Percentiles rank a stretch among this genome's conserved stretches.
These are phyloP conservation scores for Ciconia stormi DNA, from an alignment of 2,113 vertebrate genomes.

Conservation along the genomic window DNA sequence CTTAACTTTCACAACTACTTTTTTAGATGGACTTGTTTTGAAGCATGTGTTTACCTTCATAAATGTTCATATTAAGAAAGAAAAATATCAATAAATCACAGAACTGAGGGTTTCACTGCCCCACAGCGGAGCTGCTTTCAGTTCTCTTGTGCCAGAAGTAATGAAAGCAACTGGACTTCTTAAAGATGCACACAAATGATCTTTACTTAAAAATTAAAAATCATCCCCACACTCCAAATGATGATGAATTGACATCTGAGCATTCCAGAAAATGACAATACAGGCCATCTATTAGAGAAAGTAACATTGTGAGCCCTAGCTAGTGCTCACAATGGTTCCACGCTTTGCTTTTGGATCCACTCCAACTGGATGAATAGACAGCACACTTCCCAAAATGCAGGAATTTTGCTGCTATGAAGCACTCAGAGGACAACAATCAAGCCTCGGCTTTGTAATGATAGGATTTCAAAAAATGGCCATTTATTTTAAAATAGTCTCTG, in stretches of 20 bases:
- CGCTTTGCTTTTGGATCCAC: neutral
- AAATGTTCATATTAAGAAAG: neutral
- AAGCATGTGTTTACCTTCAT: neutral
- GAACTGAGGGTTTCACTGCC: neutral
- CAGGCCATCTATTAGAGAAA: neutral
- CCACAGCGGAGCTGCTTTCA: neutral
- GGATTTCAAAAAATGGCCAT: constrained; percentile 35
- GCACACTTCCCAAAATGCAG: constrained; percentile 21
- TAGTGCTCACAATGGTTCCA: neutral
- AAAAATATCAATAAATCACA: neutral
- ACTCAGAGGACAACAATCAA: constrained; percentile 12
- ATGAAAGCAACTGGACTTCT: neutral
- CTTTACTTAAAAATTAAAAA: neutral
- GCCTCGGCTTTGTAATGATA: constrained; percentile 6
- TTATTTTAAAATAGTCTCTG: constrained; percentile 48
- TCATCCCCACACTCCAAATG: neutral
- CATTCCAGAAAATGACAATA: neutral
- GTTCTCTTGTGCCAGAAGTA: neutral
- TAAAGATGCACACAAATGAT: neutral
- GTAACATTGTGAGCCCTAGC: neutral
- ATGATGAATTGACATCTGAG: neutral
- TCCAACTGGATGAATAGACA: constrained; percentile 26
- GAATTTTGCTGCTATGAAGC: constrained; percentile 29
- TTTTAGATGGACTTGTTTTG: neutral
- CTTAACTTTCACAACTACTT: neutral